Evolutionary conservation across 1,140 invertebrate species (phyloP).

Genomic region (Bemisia tabaci): DNA sequence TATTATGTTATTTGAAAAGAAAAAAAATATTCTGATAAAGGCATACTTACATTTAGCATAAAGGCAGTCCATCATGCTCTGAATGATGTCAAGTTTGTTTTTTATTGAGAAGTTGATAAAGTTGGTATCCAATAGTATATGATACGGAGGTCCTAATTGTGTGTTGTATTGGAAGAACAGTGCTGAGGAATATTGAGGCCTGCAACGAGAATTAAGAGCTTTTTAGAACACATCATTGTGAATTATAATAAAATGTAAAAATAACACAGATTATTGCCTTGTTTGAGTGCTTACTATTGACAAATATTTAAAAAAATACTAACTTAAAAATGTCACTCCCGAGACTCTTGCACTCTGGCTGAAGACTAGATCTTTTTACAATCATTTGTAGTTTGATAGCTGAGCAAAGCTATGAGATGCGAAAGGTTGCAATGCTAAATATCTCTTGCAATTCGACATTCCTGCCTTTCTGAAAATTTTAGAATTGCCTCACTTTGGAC

Average conservation of each 20-base stretch:
- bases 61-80: constrained; percentile 98
- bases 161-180: constrained; percentile 98
- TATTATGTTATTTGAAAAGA: too few species aligned
- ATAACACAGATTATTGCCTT: not conserved
- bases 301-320: too few species aligned
- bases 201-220: constrained; percentile 32
- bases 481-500: too few species aligned
- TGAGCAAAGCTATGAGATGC: too few species aligned
- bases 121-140: constrained; percentile 94
- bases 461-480: too few species aligned
- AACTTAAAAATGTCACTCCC: too few species aligned
- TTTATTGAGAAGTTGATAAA: constrained; percentile 99
- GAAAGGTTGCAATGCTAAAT: too few species aligned
- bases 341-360: too few species aligned
- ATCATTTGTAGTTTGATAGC: too few species aligned
- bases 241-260: not conserved
- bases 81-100: constrained; percentile 92
- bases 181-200: constrained; percentile 75
- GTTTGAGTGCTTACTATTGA: constrained; percentile 1
- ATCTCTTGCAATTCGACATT: too few species aligned
- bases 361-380: too few species aligned
- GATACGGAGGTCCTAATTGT: constrained; percentile 96
- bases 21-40: too few species aligned
- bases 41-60: constrained; percentile 80
- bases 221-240: constrained; percentile 4